Base-by-base conservation (phyloP, 1,140 invertebrate genomes). In the Bombus consobrinus region DNA sequence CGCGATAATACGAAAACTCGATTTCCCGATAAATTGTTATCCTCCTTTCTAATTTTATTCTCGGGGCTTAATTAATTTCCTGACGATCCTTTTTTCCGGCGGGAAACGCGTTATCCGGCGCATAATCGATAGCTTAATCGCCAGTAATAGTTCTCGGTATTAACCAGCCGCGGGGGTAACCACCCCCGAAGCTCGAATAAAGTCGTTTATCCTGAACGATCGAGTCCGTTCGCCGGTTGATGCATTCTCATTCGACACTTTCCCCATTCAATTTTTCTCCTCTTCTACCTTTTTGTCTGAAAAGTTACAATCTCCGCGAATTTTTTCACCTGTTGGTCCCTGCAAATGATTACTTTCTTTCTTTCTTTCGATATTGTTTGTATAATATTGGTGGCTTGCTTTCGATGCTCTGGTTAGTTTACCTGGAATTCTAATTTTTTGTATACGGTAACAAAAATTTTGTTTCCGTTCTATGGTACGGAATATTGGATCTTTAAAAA, bases 111-210 rank as follows among this genome's bases (percentile, higher is more conserved):
- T 22, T 43, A 47, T 41, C 75, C 32, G 69, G 41, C 71, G 71
- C 59, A 90, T 88, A 90, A 90, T 90, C 89, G 79, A 90, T 90
- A 79, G 80, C 80, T 90, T 89, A 90, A 90, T 88, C 80, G 86
- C 34, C n/a, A 41, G 72, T 89, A 90, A 90, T 90, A 90, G 89
- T 83, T 90, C 78, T 80, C 66, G 41, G 37, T 88, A 90, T 90
- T 87, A 88, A 90, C 74, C 78, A 80, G 37, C 81, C 66, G 39
- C 59, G 62, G 59, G n/a, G 41, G n/a, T 88, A 85, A 78, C 73
- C 25, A 43, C 53, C 69, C 78, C 57, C n/a, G 15, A 69, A 71
- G 62, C 69, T 87, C 74, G 74, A 81, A 81, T 87, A 77, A 89
- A 89, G 59, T 64, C 83, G 83, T 80, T 90, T 89, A 81, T 89